These are phyloP conservation scores for Grus americana DNA, from an alignment of 2,113 vertebrate species.

Conservation along the genomic window DNA sequence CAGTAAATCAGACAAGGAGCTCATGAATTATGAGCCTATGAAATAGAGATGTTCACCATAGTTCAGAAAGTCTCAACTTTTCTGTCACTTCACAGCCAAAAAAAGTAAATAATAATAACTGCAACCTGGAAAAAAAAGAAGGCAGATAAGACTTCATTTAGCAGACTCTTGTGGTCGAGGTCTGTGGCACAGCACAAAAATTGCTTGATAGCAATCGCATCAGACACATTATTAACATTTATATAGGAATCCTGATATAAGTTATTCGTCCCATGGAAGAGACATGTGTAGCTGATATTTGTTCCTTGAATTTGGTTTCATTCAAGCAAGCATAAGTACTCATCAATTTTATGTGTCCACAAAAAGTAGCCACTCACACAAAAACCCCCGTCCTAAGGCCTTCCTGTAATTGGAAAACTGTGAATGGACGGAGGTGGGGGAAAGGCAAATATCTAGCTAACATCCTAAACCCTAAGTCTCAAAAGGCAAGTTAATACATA, in stretches of 20 bases:
- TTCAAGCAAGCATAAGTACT: not conserved
- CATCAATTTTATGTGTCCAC: not conserved
- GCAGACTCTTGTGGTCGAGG: not conserved
- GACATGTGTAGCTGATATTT: not conserved
- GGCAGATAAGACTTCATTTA: not conserved
- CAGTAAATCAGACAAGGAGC: constrained; percentile 20
- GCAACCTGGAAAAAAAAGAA: not conserved
- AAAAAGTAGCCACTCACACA: not conserved
- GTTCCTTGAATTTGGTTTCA: not conserved
- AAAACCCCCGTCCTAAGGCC: not conserved
- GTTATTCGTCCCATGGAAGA: not conserved
- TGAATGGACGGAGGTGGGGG: not conserved
- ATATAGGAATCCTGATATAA: not conserved
- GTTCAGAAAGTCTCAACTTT: constrained; percentile 19
- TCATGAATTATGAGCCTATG: constrained; percentile 6
- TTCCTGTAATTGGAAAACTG: not conserved
- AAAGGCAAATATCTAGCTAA: not conserved
- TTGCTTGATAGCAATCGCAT: not conserved
- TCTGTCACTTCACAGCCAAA: not conserved
- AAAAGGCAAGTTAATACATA: not conserved
- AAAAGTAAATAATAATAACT: constrained; percentile 33
- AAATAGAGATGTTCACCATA: constrained; percentile 28
- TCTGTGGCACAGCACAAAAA: not conserved
- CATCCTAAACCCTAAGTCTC: not conserved
- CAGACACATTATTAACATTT: constrained; percentile 31